A percentile compares a stretch with the other conserved stretches of the same genome.
phyloP scores from a whole-genome alignment of 2,113 vertebrate genomes.

The Chunga burmeisteri region DNA sequence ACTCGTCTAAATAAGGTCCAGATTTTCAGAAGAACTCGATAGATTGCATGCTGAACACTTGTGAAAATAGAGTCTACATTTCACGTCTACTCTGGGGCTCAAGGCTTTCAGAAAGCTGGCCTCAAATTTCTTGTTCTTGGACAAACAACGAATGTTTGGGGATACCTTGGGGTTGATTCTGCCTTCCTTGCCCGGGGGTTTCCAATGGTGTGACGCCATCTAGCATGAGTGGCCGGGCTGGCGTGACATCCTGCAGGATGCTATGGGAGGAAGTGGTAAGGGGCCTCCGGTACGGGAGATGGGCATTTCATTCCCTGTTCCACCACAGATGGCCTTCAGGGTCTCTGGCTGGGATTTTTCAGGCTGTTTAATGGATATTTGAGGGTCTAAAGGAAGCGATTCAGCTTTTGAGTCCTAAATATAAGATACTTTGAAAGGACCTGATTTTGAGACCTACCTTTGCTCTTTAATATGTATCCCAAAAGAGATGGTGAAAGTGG shows the following conservation, averaged over 20 bases:
- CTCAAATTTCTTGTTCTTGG: conserved; percentile 42
- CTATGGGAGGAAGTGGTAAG: neutral
- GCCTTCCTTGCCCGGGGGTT: neutral
- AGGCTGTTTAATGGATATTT: neutral
- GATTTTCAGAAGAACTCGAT: conserved; percentile 54
- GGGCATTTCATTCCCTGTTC: neutral
- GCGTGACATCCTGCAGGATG: neutral
- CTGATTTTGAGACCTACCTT: neutral
- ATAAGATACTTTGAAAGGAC: neutral
- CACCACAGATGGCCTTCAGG: accelerated
- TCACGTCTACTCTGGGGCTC: conserved; percentile 31
- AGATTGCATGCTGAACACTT: conserved; percentile 58
- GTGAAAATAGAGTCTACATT: conserved; percentile 59
- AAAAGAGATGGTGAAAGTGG: neutral
- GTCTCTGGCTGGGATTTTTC: neutral
- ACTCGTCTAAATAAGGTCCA: conserved; percentile 52
- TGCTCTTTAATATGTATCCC: neutral
- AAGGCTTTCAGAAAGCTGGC: neutral
- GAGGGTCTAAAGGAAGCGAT: neutral
- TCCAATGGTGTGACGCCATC: neutral
- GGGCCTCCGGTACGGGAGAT: accelerated
- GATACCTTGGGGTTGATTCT: conserved; percentile 2
- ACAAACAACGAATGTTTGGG: neutral
- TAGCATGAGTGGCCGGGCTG: accelerated
- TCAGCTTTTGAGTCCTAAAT: neutral